Conservation (phyloP, 2,113 vertebrate genomes). For the Eolophus roseicapilla region DNA sequence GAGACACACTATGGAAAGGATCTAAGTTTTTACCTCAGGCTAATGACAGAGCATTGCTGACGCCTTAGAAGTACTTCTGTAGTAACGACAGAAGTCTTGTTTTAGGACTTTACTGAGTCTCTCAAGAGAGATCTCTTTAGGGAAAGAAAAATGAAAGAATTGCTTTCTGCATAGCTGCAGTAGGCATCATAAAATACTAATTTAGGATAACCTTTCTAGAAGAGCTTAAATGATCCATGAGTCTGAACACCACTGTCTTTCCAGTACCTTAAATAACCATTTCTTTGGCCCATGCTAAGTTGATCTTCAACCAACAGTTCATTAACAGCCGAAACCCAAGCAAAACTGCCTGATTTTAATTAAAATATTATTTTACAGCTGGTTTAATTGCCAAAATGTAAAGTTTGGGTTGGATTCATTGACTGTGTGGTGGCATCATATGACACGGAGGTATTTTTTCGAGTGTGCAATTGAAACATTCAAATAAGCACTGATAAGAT, state of each 20-base stretch:
- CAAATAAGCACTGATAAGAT: slow-evolving; percentile 36
- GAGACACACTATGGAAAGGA: not conserved
- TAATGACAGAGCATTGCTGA: not conserved
- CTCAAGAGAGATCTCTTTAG: not conserved
- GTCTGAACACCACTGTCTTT: not conserved
- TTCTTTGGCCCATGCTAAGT: not conserved
- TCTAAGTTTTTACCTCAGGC: not conserved
- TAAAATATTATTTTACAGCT: slow-evolving; percentile 38
- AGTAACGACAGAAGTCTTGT: not conserved
- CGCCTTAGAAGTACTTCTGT: not conserved
- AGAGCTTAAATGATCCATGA: not conserved
- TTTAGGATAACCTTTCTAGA: not conserved
- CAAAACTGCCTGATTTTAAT: slow-evolving; percentile 33
- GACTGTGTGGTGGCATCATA: not conserved
- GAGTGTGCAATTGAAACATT: slow-evolving; percentile 65
- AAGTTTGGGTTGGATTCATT: not conserved
- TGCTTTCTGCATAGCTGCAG: not conserved
- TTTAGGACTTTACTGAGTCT: not conserved
- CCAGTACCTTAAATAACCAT: not conserved
- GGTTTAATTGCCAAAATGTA: slow-evolving; percentile 38
- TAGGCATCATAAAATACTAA: not conserved
- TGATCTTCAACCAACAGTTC: not conserved
- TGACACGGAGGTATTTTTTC: slow-evolving; percentile 47
- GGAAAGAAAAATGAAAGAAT: not conserved
- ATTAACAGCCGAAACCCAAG: not conserved